These are phyloP conservation scores for Adela reaumurella DNA, from an alignment of 2,888 invertebrate species.

Conservation along the genomic window DNA sequence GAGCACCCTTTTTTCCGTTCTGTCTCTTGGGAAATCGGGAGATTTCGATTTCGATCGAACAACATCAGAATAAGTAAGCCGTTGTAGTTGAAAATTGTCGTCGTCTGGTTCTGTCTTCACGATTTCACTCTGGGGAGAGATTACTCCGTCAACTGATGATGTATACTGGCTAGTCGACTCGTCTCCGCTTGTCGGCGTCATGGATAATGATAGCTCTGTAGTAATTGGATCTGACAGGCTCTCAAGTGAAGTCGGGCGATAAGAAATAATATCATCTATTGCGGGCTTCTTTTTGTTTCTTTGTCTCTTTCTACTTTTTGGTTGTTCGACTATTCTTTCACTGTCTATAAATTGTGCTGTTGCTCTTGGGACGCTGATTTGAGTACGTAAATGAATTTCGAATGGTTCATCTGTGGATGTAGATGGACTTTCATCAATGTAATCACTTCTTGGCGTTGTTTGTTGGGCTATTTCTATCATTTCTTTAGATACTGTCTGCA, in stretches of 20 bases:
- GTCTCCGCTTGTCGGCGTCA: constrained; percentile 45
- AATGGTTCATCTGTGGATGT: constrained; percentile 54
- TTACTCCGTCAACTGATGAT: constrained; percentile 47
- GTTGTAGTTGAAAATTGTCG: constrained; percentile 18
- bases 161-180: constrained; percentile 29
- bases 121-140: constrained; percentile 33
- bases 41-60: constrained; percentile 50
- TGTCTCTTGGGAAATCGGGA: constrained; percentile 38
- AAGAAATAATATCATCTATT: constrained; percentile 7
- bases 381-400: constrained; percentile 59
- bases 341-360: constrained; percentile 36
- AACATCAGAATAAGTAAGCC: constrained; percentile 44
- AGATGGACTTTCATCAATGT: constrained; percentile 47
- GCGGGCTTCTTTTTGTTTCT: constrained; percentile 40
- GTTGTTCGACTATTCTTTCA: constrained; percentile 29
- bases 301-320: constrained; percentile 33
- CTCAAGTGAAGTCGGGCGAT: constrained; percentile 27
- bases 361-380: constrained; percentile 51
- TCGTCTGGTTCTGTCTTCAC: constrained; percentile 17
- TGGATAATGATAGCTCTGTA: constrained; percentile 41
- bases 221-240: constrained; percentile 50
- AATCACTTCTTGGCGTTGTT: constrained; percentile 58
- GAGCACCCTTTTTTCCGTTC: constrained; percentile 11
- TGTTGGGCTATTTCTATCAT: constrained; percentile 26
- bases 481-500: constrained; percentile 18